A percentile compares a stretch with the other conserved stretches of the same genome.
phyloP scores from a whole-genome alignment of 1,140 invertebrate species.

The Vanessa tameamea region DNA sequence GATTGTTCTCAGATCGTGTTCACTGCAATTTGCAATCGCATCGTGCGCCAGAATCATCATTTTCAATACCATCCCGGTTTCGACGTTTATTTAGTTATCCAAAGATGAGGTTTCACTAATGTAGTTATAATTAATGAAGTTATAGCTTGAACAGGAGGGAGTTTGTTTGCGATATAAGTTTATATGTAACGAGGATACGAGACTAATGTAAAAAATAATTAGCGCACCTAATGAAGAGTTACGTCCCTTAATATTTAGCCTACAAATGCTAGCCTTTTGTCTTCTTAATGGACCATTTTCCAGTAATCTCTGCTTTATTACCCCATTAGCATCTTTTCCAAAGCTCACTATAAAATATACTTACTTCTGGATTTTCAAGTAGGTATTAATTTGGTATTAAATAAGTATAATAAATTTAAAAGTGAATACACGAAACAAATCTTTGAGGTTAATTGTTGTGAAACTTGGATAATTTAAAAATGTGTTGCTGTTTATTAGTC shows the following conservation, averaged over 20 bases:
- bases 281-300: constrained; percentile 44
- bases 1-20: constrained; percentile 50
- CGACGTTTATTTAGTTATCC: constrained; percentile 5
- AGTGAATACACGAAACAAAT: neutral
- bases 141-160: neutral
- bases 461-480: neutral
- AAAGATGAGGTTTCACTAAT: neutral
- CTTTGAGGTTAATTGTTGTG: neutral
- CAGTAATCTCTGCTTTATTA: constrained; percentile 44
- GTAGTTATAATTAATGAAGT: neutral
- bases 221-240: constrained; percentile 26
- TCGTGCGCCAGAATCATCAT: constrained; percentile 30
- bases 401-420: constrained; percentile 1
- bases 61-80: constrained; percentile 27
- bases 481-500: neutral
- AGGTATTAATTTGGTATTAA: constrained; percentile 13
- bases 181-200: neutral
- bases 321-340: constrained; percentile 41
- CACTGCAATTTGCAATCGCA: constrained; percentile 35
- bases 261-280: constrained; percentile 37
- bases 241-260: constrained; percentile 37
- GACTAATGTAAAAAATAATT: constrained; percentile 21
- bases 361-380: constrained; percentile 24
- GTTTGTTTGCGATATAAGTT: neutral
- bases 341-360: constrained; percentile 37